phyloP scores from a whole-genome alignment of 2,888 invertebrate species.

The Orthosia cruda region DNA sequence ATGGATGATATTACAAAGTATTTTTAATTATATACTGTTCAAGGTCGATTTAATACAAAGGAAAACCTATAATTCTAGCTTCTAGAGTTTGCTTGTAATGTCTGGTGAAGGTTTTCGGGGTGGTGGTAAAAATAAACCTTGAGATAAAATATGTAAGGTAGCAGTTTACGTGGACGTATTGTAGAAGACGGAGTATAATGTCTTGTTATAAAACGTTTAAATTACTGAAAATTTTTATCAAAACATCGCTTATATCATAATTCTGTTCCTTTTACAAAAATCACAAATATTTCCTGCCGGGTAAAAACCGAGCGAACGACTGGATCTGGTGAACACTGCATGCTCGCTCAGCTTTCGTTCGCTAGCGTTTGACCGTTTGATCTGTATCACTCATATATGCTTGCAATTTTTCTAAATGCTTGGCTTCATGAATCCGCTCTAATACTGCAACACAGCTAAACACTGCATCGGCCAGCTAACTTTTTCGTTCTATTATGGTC shows the following conservation, averaged over 20 bases:
- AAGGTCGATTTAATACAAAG: slow-evolving; percentile 22
- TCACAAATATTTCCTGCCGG: background rate
- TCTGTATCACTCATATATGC: no score
- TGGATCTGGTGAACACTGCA: no score
- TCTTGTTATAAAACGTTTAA: slow-evolving; percentile 1
- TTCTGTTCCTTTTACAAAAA: background rate
- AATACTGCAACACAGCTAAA: no score
- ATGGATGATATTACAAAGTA: slow-evolving; percentile 34
- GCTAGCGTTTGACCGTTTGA: no score
- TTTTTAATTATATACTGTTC: slow-evolving; percentile 32
- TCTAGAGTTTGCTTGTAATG: slow-evolving; percentile 12
- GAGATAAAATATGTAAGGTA: background rate
- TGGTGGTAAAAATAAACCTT: slow-evolving; percentile 12
- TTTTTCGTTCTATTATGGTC: no score
- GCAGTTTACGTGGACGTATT: background rate
- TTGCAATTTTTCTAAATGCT: no score
- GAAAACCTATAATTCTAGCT: slow-evolving; percentile 6
- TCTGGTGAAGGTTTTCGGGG: slow-evolving; percentile 10
- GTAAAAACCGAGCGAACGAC: no score
- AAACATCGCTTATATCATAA: slow-evolving; percentile 10
- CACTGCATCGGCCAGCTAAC: no score
- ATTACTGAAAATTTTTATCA: slow-evolving; percentile 25
- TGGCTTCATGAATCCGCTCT: no score
- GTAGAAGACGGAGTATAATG: no score
- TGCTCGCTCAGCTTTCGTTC: no score